Evolutionary conservation across 2,888 invertebrate species (phyloP), one percentile per base, ranked within the genome.

Genomic region (Sphaerophoria taeniata): DNA sequence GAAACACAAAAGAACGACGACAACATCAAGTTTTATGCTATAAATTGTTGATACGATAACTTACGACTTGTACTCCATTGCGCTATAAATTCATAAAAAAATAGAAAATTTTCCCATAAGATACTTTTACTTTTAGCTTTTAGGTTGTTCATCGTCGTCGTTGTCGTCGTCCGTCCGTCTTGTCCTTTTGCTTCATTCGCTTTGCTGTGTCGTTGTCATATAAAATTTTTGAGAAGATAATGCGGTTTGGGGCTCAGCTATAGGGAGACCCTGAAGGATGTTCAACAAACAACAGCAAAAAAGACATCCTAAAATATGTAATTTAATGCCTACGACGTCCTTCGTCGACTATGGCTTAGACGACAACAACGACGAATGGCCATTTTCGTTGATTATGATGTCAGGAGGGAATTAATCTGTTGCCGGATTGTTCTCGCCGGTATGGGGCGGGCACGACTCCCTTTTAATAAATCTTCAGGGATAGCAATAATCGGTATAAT

Each of bases 31-130:
- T 84, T 85, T 73, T 81, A 81, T 60, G 85, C 85, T 73, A 85
- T 85, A 85, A 85, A 85, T 85, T 85, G 85, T 85, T 85, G 85
- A 85, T 85, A 85, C 85, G 77, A 85, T 81, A 85, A 85, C 85
- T 85, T 85, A 85, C 85, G 85, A 81, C 85, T 85, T 81, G 81
- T 85, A 85, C 81, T 73, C 85, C 77, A 85, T 83, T 85, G 81
- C 73, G 76, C 85, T 81, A 85, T 85, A 85, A 85, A 85, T 81
- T 77, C 73, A 77, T 72, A 70, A 72, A 75, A 65, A 79, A 76
- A 81, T 74, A 69, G 39, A 83, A 72, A 24, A 70, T 77, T 72
- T 60, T 49, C 61, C 47, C 63, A 47, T 47, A 45, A 71, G 71
- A 63, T 71, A 69, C 78, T 78, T 73, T 72, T 67, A 53, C 43